These are phyloP conservation scores for Incurvaria masculella DNA, from an alignment of 2,888 invertebrate genomes.

Conservation along the genomic window DNA sequence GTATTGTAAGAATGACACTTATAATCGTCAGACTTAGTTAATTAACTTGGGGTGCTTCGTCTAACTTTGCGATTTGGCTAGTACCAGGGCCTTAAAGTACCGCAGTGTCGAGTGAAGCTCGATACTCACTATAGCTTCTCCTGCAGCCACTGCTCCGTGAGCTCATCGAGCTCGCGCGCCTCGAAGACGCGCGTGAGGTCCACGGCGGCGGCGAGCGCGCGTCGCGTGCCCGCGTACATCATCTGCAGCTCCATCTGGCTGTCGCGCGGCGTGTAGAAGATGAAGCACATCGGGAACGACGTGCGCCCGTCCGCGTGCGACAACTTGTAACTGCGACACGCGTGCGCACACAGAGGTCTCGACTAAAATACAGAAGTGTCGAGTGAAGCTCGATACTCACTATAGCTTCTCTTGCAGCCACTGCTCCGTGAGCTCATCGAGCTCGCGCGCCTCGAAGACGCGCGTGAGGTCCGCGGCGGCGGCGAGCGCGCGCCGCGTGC, in stretches of 20 bases:
- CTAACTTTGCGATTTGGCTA: too few species aligned
- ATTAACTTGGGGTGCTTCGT: too few species aligned
- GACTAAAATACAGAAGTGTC: too few species aligned
- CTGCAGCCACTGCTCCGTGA: conserved; percentile 88
- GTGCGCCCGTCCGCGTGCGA: conserved; percentile 81
- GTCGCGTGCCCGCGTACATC: conserved; percentile 92
- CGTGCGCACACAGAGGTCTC: too few species aligned
- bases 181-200: conserved; percentile 84
- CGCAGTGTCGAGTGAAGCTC: too few species aligned
- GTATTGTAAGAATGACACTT: too few species aligned
- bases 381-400: conserved; percentile 3
- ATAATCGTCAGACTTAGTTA: too few species aligned
- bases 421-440: conserved; percentile 90
- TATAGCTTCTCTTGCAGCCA: conserved; percentile 79
- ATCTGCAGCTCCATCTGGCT: conserved; percentile 78
- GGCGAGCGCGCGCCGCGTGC: conserved; percentile 83
- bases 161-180: conserved; percentile 84
- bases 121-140: conserved; percentile 59
- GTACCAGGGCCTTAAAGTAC: too few species aligned
- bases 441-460: conserved; percentile 82
- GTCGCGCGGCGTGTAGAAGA: conserved; percentile 89
- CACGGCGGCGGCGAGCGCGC: conserved; percentile 78
- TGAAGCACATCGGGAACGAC: conserved; percentile 91
- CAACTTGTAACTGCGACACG: conserved; percentile 72
- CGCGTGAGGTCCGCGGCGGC: conserved; percentile 78